Evolutionary conservation across 2,888 invertebrate species (phyloP).

Genomic region (Hermaeophaga mercurialis): DNA sequence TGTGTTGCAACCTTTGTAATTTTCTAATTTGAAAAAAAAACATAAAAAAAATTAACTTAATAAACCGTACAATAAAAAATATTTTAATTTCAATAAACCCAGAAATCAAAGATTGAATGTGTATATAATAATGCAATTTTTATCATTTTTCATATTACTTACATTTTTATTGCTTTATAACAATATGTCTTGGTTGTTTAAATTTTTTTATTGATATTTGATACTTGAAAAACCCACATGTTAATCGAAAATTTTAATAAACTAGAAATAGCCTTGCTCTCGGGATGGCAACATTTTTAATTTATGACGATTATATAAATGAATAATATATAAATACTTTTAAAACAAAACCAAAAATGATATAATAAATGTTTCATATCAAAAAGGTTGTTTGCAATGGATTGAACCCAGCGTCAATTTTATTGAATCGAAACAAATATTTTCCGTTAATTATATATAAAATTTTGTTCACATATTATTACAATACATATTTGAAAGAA

Average conservation of each 20-base stretch:
- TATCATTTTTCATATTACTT: constrained; percentile 11
- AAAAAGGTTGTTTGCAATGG: too few relatives aligned
- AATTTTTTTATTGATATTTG: constrained; percentile 1
- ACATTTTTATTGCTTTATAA: constrained; percentile 9
- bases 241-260: background rate
- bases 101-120: background rate
- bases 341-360: too few relatives aligned
- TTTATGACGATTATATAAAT: too few relatives aligned
- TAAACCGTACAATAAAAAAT: background rate
- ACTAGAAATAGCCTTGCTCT: background rate
- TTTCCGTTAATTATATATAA: too few relatives aligned
- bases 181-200: constrained; percentile 7
- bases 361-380: too few relatives aligned
- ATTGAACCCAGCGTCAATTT: too few relatives aligned
- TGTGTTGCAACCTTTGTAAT: background rate
- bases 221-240: background rate
- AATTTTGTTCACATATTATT: too few relatives aligned
- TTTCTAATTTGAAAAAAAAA: constrained; percentile 1
- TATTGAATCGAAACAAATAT: too few relatives aligned
- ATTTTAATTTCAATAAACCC: constrained; percentile 9
- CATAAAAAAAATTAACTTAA: background rate
- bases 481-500: too few relatives aligned
- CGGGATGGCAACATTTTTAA: too few relatives aligned
- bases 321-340: too few relatives aligned
- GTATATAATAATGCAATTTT: constrained; percentile 4